Evolutionary conservation across 2,113 vertebrate species (phyloP), one percentile per base, ranked within the genome.

Genomic region (Typhlomys cinereus): DNA sequence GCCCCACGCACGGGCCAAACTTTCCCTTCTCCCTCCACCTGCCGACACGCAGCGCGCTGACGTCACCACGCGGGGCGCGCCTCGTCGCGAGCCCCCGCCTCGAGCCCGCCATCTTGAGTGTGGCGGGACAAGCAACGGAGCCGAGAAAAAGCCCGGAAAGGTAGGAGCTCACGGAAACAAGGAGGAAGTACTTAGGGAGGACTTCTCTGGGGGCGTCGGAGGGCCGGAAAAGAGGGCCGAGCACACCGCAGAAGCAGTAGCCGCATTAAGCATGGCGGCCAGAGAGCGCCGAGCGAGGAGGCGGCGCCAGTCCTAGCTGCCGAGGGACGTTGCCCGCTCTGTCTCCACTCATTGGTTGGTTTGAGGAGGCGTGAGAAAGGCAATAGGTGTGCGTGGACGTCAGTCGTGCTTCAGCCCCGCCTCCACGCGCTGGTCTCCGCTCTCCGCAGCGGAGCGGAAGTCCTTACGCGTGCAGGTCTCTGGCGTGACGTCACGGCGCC

Each of bases 201-300:
- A 29, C 23, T 71, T 39, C 27, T 2, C 10, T n/a, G 7, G 80
- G 34, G 36, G 3, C 21, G 9, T 23, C 8, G 1, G 25, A 44
- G 61, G 67, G 25, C 34, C 70, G 7, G 1, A 25, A 2, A 39
- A 59, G 10, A 4, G 9, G 50, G 5, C 5, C 7, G 3, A 11
- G 50, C 36, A 8, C 1, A 31, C 9, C 23, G 14, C 36, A 44
- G 27, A 0, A 27, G 2, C 78, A 73, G 64, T n/a, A 76, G 97
- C 97, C 98, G 97, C 97, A 96, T 96, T 90, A 92, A 97, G 96
- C 85, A 98, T 98, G 98, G 98, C 97, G 67, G n/a, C 83, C 64
- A 34, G 69, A 18, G 21, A 7, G 73, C 4, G 7, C 50, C 25
- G 9, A 67, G 20, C 1, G 31, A 89, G 31, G 61, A 71, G 90